A percentile compares a stretch with the other conserved stretches of the same genome.
Conservation (phyloP, 1,140 invertebrate species). For the Drosophila teissieri region DNA sequence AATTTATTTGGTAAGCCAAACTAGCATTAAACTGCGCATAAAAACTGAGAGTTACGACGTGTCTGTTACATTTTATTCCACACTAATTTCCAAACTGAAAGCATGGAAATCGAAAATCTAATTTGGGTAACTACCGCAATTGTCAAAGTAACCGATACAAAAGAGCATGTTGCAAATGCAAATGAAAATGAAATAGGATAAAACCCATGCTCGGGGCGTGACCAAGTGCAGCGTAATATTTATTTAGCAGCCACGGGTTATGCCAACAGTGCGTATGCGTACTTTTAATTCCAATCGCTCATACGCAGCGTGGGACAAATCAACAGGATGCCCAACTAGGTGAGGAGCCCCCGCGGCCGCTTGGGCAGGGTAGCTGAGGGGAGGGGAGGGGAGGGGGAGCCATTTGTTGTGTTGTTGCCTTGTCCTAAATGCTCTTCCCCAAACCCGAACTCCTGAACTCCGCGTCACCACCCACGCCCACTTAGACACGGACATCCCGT, state of each 20-base stretch:
- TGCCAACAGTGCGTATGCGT: conserved; percentile 58
- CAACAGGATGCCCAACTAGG: conserved; percentile 60
- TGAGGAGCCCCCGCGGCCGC: too few species aligned
- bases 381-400: conserved; percentile 6
- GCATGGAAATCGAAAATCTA: not conserved
- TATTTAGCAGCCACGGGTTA: conserved; percentile 7
- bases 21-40: too few species aligned
- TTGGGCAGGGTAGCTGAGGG: not conserved
- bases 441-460: not conserved
- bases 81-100: not conserved
- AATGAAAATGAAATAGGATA: not conserved
- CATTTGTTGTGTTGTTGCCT: conserved; percentile 62
- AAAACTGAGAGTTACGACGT: too few species aligned
- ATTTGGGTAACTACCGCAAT: not conserved
- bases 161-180: not conserved
- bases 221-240: not conserved
- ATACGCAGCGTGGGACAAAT: conserved; percentile 74
- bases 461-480: not conserved
- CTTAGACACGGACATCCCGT: conserved; percentile 16
- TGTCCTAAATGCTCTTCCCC: conserved; percentile 1
- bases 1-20: too few species aligned
- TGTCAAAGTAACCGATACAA: not conserved
- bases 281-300: conserved; percentile 68
- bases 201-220: not conserved
- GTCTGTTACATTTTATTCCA: too few species aligned